A percentile compares a stretch with the other conserved stretches of the same genome.
phyloP scores from a whole-genome alignment of 2,113 vertebrate genomes.

The Apteryx owenii region DNA sequence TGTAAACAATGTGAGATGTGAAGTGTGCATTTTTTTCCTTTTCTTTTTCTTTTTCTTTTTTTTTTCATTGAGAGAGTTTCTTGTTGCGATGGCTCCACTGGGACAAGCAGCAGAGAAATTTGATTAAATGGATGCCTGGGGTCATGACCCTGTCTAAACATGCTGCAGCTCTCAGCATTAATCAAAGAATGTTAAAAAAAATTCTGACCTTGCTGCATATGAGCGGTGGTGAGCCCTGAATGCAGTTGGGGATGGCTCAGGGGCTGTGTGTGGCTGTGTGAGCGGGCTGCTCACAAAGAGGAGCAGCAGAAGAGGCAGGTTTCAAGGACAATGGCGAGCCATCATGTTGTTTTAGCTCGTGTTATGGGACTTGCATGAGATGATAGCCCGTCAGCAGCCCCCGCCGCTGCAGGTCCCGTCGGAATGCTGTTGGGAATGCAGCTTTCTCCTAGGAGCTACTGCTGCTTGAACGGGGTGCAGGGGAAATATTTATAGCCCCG shows the following conservation, averaged over 20 bases:
- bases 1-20: constrained; percentile 85
- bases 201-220: constrained; percentile 81
- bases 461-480: not conserved
- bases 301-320: not conserved
- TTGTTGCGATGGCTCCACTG: constrained; percentile 81
- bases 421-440: constrained; percentile 7
- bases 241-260: constrained; percentile 34
- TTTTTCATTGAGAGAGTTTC: constrained; percentile 81
- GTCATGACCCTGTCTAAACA: constrained; percentile 88
- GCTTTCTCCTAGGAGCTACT: not conserved
- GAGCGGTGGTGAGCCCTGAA: constrained; percentile 67
- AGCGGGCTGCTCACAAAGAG: constrained; percentile 36
- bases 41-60: not conserved
- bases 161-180: constrained; percentile 88
- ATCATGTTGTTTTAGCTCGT: constrained; percentile 22
- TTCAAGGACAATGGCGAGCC: constrained; percentile 49
- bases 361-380: constrained; percentile 33
- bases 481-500: constrained; percentile 5
- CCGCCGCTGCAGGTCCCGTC: not conserved
- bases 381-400: not conserved
- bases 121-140: constrained; percentile 91
- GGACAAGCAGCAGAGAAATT: constrained; percentile 87
- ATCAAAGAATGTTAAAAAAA: constrained; percentile 84
- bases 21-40: constrained; percentile 70
- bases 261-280: constrained; percentile 7